Conservation (phyloP, 2,888 invertebrate genomes). For the Erebia epiphron region DNA sequence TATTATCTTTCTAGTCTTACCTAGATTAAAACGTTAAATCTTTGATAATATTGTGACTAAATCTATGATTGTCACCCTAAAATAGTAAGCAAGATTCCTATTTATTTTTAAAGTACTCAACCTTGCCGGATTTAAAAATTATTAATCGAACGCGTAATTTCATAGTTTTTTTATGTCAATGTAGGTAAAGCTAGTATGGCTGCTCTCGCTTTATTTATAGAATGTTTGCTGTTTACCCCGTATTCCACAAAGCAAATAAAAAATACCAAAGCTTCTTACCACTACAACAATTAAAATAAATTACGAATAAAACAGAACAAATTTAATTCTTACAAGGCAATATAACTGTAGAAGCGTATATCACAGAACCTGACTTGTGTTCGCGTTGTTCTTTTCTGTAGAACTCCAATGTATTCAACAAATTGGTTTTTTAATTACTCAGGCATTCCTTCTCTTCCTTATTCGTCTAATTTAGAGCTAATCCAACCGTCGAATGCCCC, state of each 20-base stretch:
- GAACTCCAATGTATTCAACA: constrained; percentile 48
- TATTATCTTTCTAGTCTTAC: too few relatives aligned
- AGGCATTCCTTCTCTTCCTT: constrained; percentile 58
- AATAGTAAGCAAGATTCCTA: too few relatives aligned
- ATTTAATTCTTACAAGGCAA: constrained; percentile 33
- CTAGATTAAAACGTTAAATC: too few relatives aligned
- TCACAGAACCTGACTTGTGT: constrained; percentile 30
- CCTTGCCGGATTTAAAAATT: too few relatives aligned
- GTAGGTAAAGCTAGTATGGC: not conserved
- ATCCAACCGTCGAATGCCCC: constrained; percentile 47
- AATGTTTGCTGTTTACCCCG: not conserved
- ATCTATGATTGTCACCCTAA: too few relatives aligned
- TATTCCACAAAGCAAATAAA: constrained; percentile 6
- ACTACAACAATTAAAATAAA: constrained; percentile 18
- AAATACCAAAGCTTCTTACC: constrained; percentile 3
- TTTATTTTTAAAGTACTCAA: too few relatives aligned
- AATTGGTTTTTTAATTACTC: constrained; percentile 73
- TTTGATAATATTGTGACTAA: too few relatives aligned
- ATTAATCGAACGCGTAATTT: too few relatives aligned
- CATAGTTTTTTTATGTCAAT: not conserved
- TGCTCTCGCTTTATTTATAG: not conserved
- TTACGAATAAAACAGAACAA: constrained; percentile 20
- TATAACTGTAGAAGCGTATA: constrained; percentile 33
- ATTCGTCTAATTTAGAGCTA: constrained; percentile 55
- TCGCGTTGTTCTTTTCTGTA: constrained; percentile 37